Evolutionary conservation across 2,113 vertebrate species (phyloP).

Genomic region (Dendropsophus ebraccatus): DNA sequence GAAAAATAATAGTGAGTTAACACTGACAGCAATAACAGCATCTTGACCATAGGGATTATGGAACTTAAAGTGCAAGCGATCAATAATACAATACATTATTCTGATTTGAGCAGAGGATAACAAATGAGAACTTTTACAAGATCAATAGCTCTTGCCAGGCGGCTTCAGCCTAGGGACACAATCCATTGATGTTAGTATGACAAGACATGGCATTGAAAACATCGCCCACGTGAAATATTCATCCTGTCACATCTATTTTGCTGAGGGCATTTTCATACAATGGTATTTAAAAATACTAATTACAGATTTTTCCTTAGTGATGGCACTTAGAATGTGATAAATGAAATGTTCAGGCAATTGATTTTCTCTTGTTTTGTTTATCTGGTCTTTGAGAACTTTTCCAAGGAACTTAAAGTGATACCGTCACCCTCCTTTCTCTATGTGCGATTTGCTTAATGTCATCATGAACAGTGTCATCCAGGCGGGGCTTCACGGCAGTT

Average conservation of each 20-base stretch:
- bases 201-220: conserved; percentile 22
- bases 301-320: conserved; percentile 27
- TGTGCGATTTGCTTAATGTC: too few species aligned
- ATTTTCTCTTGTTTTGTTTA: background rate
- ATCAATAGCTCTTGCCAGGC: conserved; percentile 35
- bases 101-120: conserved; percentile 31
- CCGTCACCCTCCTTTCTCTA: too few species aligned
- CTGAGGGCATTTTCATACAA: conserved; percentile 19
- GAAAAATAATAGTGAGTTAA: conserved; percentile 26
- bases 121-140: conserved; percentile 37
- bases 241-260: conserved; percentile 36
- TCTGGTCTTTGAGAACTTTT: background rate
- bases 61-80: conserved; percentile 42
- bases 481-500: too few species aligned
- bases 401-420: too few species aligned
- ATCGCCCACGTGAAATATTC: conserved; percentile 17
- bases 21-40: conserved; percentile 5
- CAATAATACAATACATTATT: conserved; percentile 37
- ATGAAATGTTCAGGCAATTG: conserved; percentile 20
- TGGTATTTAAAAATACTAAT: conserved; percentile 25
- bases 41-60: conserved; percentile 24
- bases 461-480: too few species aligned
- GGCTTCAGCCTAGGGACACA: conserved; percentile 6
- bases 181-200: conserved; percentile 40
- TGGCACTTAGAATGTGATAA: conserved; percentile 8